Conservation (phyloP, 1,140 invertebrate genomes). For the Luehdorfia chinensis region DNA sequence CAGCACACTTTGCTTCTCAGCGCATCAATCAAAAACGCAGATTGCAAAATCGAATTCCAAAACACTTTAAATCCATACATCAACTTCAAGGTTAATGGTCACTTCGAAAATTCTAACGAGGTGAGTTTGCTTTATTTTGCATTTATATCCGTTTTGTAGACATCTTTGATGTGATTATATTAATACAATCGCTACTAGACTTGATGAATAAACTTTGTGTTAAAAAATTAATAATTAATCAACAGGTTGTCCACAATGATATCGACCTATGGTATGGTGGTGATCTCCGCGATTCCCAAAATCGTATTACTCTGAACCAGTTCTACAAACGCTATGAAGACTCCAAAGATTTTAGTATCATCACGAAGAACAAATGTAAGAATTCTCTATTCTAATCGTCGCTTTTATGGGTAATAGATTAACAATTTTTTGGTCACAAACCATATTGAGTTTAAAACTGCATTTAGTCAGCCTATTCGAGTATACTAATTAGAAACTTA, state of each 20-base stretch:
- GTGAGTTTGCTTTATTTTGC: conserved; percentile 34
- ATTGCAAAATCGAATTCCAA: conserved; percentile 68
- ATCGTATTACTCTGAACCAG: conserved; percentile 76
- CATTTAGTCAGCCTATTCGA: conserved; percentile 12
- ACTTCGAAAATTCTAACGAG: conserved; percentile 39
- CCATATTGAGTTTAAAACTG: conserved; percentile 20
- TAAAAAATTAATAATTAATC: no score
- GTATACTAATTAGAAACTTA: no score
- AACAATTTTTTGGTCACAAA: neutral
- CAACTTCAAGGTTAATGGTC: conserved; percentile 75
- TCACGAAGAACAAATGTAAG: conserved; percentile 67
- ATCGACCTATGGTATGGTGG: conserved; percentile 80
- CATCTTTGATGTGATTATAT: neutral
- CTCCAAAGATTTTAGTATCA: conserved; percentile 50
- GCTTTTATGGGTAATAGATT: no score
- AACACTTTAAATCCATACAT: conserved; percentile 78
- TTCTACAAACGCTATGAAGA: conserved; percentile 56
- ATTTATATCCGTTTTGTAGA: neutral
- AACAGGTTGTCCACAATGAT: conserved; percentile 72
- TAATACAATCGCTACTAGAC: no score
- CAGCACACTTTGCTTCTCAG: conserved; percentile 70
- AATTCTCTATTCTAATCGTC: no score
- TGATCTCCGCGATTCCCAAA: conserved; percentile 78
- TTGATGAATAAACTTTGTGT: no score
- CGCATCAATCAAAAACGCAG: conserved; percentile 51